Evolutionary conservation across 2,113 vertebrate genomes (phyloP), one percentile per base, ranked within the genome.

Genomic region (Thamnaconus septentrionalis): DNA sequence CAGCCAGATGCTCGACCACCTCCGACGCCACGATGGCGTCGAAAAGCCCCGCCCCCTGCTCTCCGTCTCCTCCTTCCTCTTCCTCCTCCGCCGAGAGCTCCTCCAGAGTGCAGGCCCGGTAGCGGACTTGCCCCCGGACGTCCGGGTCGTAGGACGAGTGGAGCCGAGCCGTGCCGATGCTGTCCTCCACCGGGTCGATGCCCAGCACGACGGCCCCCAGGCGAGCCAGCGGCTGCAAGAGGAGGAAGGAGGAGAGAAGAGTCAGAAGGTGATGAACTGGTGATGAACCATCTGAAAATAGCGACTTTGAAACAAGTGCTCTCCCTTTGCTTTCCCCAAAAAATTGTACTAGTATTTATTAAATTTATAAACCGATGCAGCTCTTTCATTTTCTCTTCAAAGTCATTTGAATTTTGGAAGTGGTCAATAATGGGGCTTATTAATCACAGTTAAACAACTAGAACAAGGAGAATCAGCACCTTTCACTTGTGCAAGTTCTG

Each of bases 11-110:
- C 76, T 99, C 97, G 71, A 98, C 90, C 73, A 99, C 95, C 90
- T 99, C 97, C 18, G 97, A 99, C 43, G 96, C 97, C 71, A 99
- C 81, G 0, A 99, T 81, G 1, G 95, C 95, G 70, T 99, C 93
- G 71, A 95, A 99, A 9, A 54, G 68, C 31, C 60, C 74, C 40
- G 9, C 64, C 8, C 18, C 50, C 51, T 31, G 18, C 18, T 31
- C 18, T 31, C 18, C 18, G 18, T 31, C 18, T 31, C 18, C 18
- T 11, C 51, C 62, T 48, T 11, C 51, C 62, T 48, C 78, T 12
- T 41, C 43, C 43, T 44, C 53, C 44, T 92, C 92, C 48, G 91
- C 89, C 4, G 89, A 86, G 42, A 95, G 92, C 65, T 96, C 94
- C 84, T 99, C 97, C 78, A 98, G 81, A 50, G 94, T 91, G 78